Evolutionary conservation across 2,797 vertebrate genomes (phyloP).

Genomic region (Notolabrus celidotus): DNA sequence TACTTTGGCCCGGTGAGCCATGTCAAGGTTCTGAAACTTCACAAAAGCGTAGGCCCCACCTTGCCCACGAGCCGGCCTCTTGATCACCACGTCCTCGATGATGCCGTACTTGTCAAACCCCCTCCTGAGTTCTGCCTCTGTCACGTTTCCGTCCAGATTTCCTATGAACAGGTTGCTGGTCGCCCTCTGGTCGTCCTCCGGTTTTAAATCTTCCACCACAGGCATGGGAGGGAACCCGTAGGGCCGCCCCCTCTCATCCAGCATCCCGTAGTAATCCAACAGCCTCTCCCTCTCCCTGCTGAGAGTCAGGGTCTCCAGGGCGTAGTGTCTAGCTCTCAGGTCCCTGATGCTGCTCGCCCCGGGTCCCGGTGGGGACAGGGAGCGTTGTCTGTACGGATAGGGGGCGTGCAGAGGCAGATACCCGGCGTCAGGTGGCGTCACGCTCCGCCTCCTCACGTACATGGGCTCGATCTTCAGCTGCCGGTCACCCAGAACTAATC

Average conservation of each 20-base stretch:
- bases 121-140: constrained; percentile 91
- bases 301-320: constrained; percentile 88
- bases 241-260: constrained; percentile 92
- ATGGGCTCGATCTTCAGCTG: constrained; percentile 95
- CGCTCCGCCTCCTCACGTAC: constrained; percentile 91
- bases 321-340: constrained; percentile 88
- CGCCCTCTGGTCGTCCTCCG: constrained; percentile 96
- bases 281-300: constrained; percentile 91
- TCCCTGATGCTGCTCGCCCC: constrained; percentile 88
- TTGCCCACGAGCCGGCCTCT: constrained; percentile 91
- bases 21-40: constrained; percentile 98
- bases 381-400: constrained; percentile 92
- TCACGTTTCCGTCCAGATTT: constrained; percentile 94
- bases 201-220: constrained; percentile 94
- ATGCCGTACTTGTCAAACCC: constrained; percentile 97
- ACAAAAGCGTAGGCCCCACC: constrained; percentile 96
- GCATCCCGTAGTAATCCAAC: constrained; percentile 93
- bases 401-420: constrained; percentile 89
- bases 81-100: constrained; percentile 98
- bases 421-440: constrained; percentile 89
- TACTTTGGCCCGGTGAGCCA: constrained; percentile 97
- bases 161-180: constrained; percentile 97
- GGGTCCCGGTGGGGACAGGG: constrained; percentile 91
- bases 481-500: constrained; percentile 92
- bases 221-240: constrained; percentile 86